Conservation (phyloP, 2,888 invertebrate species). For the Acronicta psi region DNA sequence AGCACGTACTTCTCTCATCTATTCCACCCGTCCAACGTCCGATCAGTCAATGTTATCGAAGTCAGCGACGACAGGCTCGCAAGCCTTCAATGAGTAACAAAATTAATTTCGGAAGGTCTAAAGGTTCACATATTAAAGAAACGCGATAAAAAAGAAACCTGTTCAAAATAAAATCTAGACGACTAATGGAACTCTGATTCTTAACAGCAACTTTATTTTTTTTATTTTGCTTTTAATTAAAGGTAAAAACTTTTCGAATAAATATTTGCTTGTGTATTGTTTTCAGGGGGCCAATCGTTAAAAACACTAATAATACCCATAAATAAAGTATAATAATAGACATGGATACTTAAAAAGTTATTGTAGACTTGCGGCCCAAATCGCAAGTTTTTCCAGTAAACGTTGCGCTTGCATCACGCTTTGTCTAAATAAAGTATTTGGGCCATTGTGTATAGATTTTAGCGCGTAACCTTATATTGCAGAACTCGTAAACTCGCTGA, state of each 20-base stretch:
- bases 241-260: constrained; percentile 51
- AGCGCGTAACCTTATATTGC: constrained; percentile 67
- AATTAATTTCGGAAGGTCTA: constrained; percentile 72
- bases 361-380: too few species aligned
- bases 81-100: constrained; percentile 75
- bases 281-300: constrained; percentile 2
- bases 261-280: constrained; percentile 61
- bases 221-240: constrained; percentile 1
- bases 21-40: constrained; percentile 77
- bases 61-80: constrained; percentile 63
- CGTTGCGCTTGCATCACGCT: constrained; percentile 61
- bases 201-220: too few species aligned
- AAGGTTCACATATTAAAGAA: constrained; percentile 49
- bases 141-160: constrained; percentile 17
- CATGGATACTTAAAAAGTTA: too few species aligned
- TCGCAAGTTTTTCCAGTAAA: constrained; percentile 64
- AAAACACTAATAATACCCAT: too few species aligned
- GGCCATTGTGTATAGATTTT: constrained; percentile 60
- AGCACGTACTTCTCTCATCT: constrained; percentile 84
- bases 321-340: too few species aligned
- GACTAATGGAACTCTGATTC: too few species aligned
- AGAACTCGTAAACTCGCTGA: constrained; percentile 66
- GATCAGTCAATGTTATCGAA: constrained; percentile 85
- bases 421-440: constrained; percentile 39
- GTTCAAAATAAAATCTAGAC: constrained; percentile 4